Evolutionary conservation across 2,797 vertebrate genomes (phyloP).

Genomic region (Hyperoplus immaculatus): DNA sequence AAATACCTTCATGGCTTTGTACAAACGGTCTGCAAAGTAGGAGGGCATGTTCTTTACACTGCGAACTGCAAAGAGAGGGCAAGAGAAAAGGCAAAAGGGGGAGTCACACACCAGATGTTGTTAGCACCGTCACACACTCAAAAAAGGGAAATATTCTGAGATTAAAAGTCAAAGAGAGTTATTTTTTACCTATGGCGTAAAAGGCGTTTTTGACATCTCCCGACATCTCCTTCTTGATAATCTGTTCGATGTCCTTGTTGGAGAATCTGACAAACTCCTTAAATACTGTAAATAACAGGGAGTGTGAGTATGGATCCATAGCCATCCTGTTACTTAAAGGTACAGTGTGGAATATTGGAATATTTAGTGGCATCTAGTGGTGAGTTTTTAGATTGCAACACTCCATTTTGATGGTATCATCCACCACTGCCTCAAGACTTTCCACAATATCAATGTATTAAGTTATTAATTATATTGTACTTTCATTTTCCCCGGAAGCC

Average conservation of each 20-base stretch:
- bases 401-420: no score
- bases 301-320: background rate
- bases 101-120: conserved; percentile 20
- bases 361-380: no score
- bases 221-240: conserved; percentile 97
- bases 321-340: no score
- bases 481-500: no score
- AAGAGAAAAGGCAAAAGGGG: conserved; percentile 11
- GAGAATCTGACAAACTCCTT: conserved; percentile 95
- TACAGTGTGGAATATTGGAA: no score
- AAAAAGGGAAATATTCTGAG: background rate
- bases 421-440: no score
- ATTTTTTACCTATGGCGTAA: conserved; percentile 90
- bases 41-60: conserved; percentile 96
- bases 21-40: conserved; percentile 96
- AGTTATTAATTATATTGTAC: no score
- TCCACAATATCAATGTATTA: no score
- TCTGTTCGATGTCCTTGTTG: conserved; percentile 96
- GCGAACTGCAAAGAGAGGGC: conserved; percentile 84
- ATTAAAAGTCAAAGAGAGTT: background rate
- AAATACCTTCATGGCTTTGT: conserved; percentile 98
- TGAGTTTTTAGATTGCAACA: no score
- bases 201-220: conserved; percentile 93
- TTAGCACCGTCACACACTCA: conserved; percentile 4
- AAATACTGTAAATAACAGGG: conserved; percentile 86